Conservation (phyloP, 2,797 vertebrate genomes). For the Oryzias sinensis region DNA sequence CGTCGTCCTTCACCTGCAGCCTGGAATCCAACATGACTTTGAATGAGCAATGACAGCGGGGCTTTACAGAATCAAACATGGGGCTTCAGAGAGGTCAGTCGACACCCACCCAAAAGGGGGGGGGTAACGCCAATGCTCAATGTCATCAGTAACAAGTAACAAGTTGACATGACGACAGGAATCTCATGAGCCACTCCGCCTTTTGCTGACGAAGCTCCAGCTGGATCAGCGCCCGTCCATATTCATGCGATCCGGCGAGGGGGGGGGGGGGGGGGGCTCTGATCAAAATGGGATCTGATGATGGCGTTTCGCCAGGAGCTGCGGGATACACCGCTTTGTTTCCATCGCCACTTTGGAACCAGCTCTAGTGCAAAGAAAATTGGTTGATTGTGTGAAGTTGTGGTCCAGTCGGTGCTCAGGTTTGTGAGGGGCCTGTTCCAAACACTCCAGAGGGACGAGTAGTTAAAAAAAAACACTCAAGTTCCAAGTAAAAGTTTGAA, state of each 20-base stretch:
- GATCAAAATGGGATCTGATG: constrained; percentile 20
- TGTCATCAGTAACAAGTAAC: constrained; percentile 24
- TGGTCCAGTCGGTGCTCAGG: too few species aligned
- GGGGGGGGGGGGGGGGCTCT: constrained; percentile 6
- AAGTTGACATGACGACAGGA: constrained; percentile 3
- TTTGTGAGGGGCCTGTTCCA: too few species aligned
- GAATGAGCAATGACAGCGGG: constrained; percentile 42
- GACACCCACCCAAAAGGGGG: too few species aligned
- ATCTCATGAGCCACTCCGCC: constrained; percentile 9
- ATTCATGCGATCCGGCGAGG: constrained; percentile 20
- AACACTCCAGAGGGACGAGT: too few species aligned
- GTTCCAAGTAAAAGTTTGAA: too few species aligned
- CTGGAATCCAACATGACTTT: too few species aligned
- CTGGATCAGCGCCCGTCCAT: constrained; percentile 37
- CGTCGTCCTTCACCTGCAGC: too few species aligned
- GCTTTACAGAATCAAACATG: constrained; percentile 34
- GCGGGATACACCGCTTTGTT: background rate
- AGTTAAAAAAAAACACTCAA: too few species aligned
- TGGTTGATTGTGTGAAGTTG: too few species aligned
- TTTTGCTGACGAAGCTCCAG: constrained; percentile 12
- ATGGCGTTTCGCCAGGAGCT: constrained; percentile 38
- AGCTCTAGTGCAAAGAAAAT: constrained; percentile 14
- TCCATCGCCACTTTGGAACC: constrained; percentile 8
- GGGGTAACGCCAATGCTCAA: constrained; percentile 17
- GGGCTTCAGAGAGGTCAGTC: constrained; percentile 42